phyloP scores from a whole-genome alignment of 2,113 vertebrate genomes.

The Thomomys bottae region DNA sequence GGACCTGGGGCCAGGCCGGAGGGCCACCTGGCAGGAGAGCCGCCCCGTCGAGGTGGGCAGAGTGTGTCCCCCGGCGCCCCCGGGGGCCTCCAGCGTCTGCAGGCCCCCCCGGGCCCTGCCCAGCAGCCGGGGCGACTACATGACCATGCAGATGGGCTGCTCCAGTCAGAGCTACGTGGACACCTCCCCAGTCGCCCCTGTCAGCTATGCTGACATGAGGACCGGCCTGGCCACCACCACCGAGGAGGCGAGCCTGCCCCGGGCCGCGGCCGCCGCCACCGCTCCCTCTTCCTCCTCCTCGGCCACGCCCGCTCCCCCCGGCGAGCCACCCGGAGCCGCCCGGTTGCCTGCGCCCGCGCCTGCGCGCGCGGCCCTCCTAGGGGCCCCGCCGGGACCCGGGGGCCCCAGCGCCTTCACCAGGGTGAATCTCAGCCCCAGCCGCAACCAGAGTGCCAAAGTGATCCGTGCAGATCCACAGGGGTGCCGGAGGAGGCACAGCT shows the following conservation, averaged over 20 bases:
- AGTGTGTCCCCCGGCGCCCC: conserved; percentile 63
- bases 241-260: conserved; percentile 69
- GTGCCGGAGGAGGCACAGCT: conserved; percentile 90
- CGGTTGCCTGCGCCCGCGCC: conserved; percentile 64
- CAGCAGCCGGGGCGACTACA: conserved; percentile 84
- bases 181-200: conserved; percentile 72
- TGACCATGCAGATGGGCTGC: conserved; percentile 85
- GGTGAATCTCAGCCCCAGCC: conserved; percentile 86
- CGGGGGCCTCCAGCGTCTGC: conserved; percentile 52
- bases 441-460: conserved; percentile 91
- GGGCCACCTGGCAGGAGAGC: conserved; percentile 76
- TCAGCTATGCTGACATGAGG: conserved; percentile 84
- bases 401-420: conserved; percentile 87
- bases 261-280: conserved; percentile 35
- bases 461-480: conserved; percentile 90
- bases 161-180: conserved; percentile 81
- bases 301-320: conserved; percentile 37
- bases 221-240: conserved; percentile 52
- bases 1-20: conserved; percentile 85
- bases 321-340: conserved; percentile 63
- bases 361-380: conserved; percentile 76
- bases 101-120: conserved; percentile 72
- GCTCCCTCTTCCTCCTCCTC: conserved; percentile 58
- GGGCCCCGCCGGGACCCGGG: conserved; percentile 80
- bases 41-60: conserved; percentile 59